Base-by-base conservation (phyloP, 1,140 invertebrate genomes). In the Galleria mellonella region DNA sequence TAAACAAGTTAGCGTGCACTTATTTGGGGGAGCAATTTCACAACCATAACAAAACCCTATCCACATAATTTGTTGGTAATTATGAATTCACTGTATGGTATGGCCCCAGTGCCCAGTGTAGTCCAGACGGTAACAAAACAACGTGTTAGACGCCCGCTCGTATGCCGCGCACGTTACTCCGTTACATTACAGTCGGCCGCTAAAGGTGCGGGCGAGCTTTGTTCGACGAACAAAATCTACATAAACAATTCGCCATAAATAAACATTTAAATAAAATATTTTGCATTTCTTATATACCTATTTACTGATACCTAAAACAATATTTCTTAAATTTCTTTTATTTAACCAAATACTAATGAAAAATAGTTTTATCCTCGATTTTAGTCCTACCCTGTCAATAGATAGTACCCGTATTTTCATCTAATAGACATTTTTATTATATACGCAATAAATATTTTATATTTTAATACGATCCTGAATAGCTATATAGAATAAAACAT, bases 101-200 rank as follows among this genome's bases (percentile, higher is more conserved):
- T 41, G 41, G 47, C 54, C 40, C 13, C 43, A 23, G 17, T 23
- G 17, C n/a, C n/a, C n/a, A n/a, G n/a, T n/a, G n/a, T n/a, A n/a
- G n/a, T 23, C 17, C 17, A 32, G 13, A 28, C 57, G 46, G 62
- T 63, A 71, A 72, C 71, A 69, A 66, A 71, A 72, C 71, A 69
- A 66, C 52, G 68, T 72, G 70, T 69, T 76, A 68, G 72, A 72
- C 66, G 66, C 68, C 42, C 49, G 59, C 30, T 66, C 55, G 73
- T 77, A 77, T 77, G 75, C 75, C 54, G 62, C 53, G 57, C 74
- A 68, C 77, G 75, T 73, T 72, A 66, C 60, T 61, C 61, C 62
- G 56, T 70, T 63, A 68, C 62, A 61, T 66, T 62, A 64, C 62
- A 67, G 55, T 61, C 44, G 60, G 56, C 54, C 57, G 55, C 43